A percentile compares a stretch with the other conserved stretches of the same genome.
Conservation (phyloP, 2,113 vertebrate genomes). For the Martes martes region DNA sequence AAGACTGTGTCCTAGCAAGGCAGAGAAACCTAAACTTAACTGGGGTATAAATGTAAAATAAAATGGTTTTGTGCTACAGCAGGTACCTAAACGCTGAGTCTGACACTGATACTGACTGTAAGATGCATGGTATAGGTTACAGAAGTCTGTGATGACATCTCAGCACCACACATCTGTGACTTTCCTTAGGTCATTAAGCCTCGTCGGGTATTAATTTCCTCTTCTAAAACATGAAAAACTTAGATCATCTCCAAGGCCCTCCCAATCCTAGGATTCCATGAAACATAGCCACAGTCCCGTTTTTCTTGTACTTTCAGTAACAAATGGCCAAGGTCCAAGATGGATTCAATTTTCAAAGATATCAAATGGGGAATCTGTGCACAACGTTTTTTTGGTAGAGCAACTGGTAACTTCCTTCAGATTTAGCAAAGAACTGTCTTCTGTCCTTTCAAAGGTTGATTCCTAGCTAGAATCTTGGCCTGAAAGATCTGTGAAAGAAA, state of each 20-base stretch:
- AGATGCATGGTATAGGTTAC: not conserved
- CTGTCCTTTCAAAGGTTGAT: conserved; percentile 25
- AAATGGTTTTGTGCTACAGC: not conserved
- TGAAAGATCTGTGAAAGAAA: conserved; percentile 71
- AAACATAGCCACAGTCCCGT: not conserved
- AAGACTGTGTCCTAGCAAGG: not conserved
- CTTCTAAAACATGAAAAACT: conserved; percentile 10
- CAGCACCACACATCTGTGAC: not conserved
- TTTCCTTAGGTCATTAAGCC: not conserved
- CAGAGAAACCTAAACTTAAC: not conserved
- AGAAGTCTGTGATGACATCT: not conserved
- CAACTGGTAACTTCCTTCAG: not conserved
- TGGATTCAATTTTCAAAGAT: not conserved
- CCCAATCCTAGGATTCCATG: not conserved
- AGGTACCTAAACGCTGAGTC: not conserved
- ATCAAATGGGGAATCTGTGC: not conserved
- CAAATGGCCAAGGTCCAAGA: not conserved
- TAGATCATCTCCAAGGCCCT: not conserved
- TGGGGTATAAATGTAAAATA: not conserved
- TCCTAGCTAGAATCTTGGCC: conserved; percentile 13
- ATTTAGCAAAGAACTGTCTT: not conserved
- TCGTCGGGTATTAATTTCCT: not conserved
- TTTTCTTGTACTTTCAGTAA: conserved; percentile 14
- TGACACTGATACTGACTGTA: not conserved
- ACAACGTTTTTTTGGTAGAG: not conserved